Base-by-base conservation (phyloP, 2,888 invertebrate genomes). In the Andrena hattorfiana region DNA sequence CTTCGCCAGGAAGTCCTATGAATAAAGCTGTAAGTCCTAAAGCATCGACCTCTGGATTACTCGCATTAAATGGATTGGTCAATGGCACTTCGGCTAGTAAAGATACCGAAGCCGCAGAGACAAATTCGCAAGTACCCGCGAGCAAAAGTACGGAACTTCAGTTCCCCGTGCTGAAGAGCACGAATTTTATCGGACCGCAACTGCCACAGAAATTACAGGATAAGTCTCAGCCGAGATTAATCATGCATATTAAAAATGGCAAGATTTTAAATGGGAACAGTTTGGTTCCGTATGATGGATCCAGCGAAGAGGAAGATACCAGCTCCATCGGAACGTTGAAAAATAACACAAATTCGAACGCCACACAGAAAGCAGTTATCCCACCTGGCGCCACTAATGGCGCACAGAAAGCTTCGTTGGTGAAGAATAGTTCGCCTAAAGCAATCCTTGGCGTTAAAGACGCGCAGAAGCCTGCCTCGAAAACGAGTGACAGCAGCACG, bases 251-350 rank as follows among this genome's bases (percentile, higher is more conserved):
- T 62, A 93, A 93, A 72, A 93, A 92, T 82, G 91, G 91, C 0
- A 93, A 93, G 72, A 82, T 89, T 4, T 77, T 87, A 4, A 92
- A 90, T 66, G 90, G 92, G 5, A 93, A 89, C 63, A 93, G 93
- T 83, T 87, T 94, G 48, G 94, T 94, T 10, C 94, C 94, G 3
- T 94, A 94, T 23, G 94, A 93, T 6, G 93, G 92, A 13, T 93
- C 94, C 0, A 94, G 94, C 49, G 94, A 94, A 48, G 93, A 94
- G 32, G 94, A 93, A 10, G 93, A 93, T 2, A 20, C 26, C 35
- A 82, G 10, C 63, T 28, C 70, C 1, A 28, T 64, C 3, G 74
- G 42, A 28, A 26, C 73, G 6, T 26, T 68, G 28, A 83, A 74
- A 23, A 87, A 73, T 78, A 69, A 84, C 49, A 20, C 69, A 23